Percentiles rank a stretch among this genome's conserved stretches.
Conservation (phyloP, 2,888 invertebrate species). For the Dermolepida albohirtum region DNA sequence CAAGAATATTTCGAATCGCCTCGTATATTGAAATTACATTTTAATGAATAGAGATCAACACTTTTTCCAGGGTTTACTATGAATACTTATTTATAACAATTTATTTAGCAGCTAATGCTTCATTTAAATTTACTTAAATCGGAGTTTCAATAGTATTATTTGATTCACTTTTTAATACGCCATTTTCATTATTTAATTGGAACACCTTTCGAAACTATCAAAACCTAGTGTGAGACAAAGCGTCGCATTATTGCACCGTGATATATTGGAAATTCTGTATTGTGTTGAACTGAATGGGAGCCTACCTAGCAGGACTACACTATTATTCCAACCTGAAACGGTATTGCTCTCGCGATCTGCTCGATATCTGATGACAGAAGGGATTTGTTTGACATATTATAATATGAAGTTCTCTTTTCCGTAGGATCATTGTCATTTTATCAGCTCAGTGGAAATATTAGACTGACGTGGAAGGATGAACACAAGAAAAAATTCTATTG, state of each 20-base stretch:
- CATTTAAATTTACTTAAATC: too few relatives aligned
- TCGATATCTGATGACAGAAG: conserved; percentile 45
- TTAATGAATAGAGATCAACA: too few relatives aligned
- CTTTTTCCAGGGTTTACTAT: too few relatives aligned
- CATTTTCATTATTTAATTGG: too few relatives aligned
- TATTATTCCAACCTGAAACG: conserved; percentile 29
- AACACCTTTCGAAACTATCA: background rate
- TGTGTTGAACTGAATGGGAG: conserved; percentile 32
- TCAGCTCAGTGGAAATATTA: conserved; percentile 24
- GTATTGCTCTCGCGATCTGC: conserved; percentile 46
- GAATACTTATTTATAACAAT: too few relatives aligned
- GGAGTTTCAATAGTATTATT: too few relatives aligned
- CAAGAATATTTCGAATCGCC: too few relatives aligned
- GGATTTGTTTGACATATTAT: conserved; percentile 42
- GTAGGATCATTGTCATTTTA: conserved; percentile 28
- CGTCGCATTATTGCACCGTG: conserved; percentile 22
- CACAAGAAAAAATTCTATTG: conserved; percentile 16
- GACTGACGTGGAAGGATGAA: background rate
- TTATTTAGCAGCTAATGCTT: too few relatives aligned
- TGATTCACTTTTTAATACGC: too few relatives aligned
- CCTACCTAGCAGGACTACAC: conserved; percentile 24
- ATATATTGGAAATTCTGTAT: conserved; percentile 34
- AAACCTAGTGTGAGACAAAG: background rate
- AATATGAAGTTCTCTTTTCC: conserved; percentile 36
- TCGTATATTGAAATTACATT: too few relatives aligned